phyloP scores from a whole-genome alignment of 2,113 vertebrate genomes.

The Anolis sagrei region DNA sequence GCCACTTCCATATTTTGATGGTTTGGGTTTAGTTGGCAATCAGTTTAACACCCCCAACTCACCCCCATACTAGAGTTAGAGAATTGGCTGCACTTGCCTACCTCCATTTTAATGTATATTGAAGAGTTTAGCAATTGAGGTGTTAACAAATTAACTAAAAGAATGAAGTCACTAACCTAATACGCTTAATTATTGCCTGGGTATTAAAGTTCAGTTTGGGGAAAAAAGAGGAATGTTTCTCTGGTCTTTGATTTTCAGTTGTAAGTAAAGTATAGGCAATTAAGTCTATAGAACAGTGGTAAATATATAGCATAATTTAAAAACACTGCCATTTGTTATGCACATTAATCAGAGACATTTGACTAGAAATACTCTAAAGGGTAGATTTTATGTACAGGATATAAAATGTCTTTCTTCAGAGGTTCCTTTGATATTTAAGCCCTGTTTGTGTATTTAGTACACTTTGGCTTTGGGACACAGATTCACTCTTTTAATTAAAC shows the following conservation, averaged over 20 bases:
- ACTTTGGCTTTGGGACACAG: constrained; percentile 63
- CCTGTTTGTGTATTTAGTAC: constrained; percentile 64
- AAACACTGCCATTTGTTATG: constrained; percentile 51
- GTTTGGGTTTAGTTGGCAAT: too few relatives aligned
- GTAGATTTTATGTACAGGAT: constrained; percentile 55
- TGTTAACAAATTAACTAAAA: constrained; percentile 36
- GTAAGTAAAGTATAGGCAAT: constrained; percentile 43
- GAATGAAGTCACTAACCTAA: not conserved
- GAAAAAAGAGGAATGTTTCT: constrained; percentile 49
- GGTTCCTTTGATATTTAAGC: constrained; percentile 58
- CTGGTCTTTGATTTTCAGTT: constrained; percentile 39
- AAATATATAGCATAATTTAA: constrained; percentile 58
- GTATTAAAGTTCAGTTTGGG: constrained; percentile 40
- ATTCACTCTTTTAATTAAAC: constrained; percentile 79
- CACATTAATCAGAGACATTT: constrained; percentile 42
- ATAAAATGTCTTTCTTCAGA: constrained; percentile 63
- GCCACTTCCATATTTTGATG: too few relatives aligned
- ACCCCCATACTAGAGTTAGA: too few relatives aligned
- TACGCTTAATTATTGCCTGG: constrained; percentile 29
- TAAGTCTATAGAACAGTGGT: constrained; percentile 40
- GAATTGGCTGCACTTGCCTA: not conserved
- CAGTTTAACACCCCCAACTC: too few relatives aligned
- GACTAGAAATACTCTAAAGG: constrained; percentile 53
- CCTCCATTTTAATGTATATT: not conserved
- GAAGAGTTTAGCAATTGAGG: not conserved